Conservation (phyloP, 2,888 invertebrate genomes). For the Meloe dianella region DNA sequence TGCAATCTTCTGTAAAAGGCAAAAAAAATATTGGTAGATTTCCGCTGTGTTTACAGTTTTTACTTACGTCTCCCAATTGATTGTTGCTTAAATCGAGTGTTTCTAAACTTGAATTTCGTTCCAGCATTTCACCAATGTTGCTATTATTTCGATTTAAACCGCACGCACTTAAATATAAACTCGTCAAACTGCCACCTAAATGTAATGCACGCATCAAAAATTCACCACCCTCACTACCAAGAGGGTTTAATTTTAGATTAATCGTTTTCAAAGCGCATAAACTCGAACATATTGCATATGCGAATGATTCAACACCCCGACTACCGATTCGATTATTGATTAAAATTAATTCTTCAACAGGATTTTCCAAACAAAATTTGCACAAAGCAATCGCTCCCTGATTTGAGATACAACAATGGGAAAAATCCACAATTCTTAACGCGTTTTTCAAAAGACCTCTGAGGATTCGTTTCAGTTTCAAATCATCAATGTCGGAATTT, state of each 20-base stretch:
- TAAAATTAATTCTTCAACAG: slow-evolving; percentile 45
- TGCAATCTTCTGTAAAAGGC: slow-evolving; percentile 42
- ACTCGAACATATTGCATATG: slow-evolving; percentile 41
- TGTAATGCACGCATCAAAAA: slow-evolving; percentile 40
- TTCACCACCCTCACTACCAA: slow-evolving; percentile 43
- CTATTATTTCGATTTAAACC: slow-evolving; percentile 44
- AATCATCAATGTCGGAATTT: slow-evolving; percentile 53
- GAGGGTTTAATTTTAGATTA: slow-evolving; percentile 48
- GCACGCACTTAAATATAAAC: slow-evolving; percentile 48
- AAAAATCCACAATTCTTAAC: slow-evolving; percentile 50
- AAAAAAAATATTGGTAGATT: not conserved
- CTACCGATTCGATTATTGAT: slow-evolving; percentile 52
- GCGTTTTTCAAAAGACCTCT: slow-evolving; percentile 46
- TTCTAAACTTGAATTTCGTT: slow-evolving; percentile 44
- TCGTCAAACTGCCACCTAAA: slow-evolving; percentile 39
- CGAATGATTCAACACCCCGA: slow-evolving; percentile 45
- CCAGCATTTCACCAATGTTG: slow-evolving; percentile 44
- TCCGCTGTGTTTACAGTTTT: not conserved
- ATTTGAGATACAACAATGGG: slow-evolving; percentile 53
- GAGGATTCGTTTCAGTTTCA: slow-evolving; percentile 46
- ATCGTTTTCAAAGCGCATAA: slow-evolving; percentile 41
- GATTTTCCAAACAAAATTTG: slow-evolving; percentile 44
- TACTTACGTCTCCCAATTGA: slow-evolving; percentile 54
- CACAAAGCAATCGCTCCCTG: slow-evolving; percentile 48
- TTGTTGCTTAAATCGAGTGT: slow-evolving; percentile 54